Conservation (phyloP, 2,797 vertebrate genomes). For the Aldrovandia affinis region DNA sequence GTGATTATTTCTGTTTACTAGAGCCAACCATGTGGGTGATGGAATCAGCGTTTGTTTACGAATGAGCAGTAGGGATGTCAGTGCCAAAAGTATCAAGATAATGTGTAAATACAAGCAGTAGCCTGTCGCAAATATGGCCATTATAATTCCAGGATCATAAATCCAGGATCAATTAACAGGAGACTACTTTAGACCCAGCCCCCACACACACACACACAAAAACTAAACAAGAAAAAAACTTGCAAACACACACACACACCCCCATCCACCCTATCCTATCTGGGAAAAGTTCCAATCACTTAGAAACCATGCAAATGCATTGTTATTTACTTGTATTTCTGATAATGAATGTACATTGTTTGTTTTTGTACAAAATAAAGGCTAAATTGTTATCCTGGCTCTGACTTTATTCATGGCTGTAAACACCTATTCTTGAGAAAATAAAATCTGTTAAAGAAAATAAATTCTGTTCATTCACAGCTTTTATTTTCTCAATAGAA, state of each 20-base stretch:
- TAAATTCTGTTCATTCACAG: too few species aligned
- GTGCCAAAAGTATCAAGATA: neutral
- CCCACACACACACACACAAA: too few species aligned
- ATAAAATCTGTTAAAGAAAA: too few species aligned
- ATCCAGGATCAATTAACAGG: constrained; percentile 10
- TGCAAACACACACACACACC: neutral
- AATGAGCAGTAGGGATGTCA: neutral
- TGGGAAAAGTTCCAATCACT: neutral
- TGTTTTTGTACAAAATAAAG: too few species aligned
- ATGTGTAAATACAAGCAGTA: neutral
- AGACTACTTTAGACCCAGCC: neutral
- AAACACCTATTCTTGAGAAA: too few species aligned
- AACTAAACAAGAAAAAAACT: too few species aligned
- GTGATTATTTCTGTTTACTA: neutral
- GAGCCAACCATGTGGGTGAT: neutral
- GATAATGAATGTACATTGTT: too few species aligned
- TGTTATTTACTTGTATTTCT: too few species aligned
- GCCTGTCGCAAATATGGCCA: neutral
- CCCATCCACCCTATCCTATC: neutral
- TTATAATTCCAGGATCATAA: neutral
- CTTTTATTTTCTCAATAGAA: too few species aligned
- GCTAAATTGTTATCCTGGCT: too few species aligned
- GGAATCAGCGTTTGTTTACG: neutral
- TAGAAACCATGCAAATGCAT: too few species aligned
- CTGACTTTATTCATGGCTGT: too few species aligned